Evolutionary conservation across 2,113 vertebrate genomes (phyloP).

Genomic region (Gorsachius goisagi): DNA sequence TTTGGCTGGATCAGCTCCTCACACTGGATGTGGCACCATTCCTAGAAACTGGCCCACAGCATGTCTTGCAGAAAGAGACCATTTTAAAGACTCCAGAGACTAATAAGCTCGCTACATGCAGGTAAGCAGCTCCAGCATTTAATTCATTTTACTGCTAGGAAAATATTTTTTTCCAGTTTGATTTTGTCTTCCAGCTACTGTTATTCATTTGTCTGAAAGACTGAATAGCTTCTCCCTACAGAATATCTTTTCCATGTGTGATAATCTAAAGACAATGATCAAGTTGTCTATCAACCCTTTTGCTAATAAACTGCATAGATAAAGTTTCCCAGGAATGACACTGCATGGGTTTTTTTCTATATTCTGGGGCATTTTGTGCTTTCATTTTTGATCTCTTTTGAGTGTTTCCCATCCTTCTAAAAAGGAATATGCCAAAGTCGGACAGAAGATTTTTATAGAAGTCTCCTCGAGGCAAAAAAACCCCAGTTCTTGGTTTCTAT

Average conservation of each 20-base stretch:
- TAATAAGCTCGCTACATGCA: neutral
- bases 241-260: neutral
- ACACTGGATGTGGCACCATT: neutral
- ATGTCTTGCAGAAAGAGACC: neutral
- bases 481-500: neutral
- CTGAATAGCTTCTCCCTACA: neutral
- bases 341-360: neutral
- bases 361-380: neutral
- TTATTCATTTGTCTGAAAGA: neutral
- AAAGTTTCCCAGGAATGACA: neutral
- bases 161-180: neutral
- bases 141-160: neutral
- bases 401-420: neutral
- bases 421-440: neutral
- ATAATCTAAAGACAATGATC: neutral
- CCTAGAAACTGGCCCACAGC: neutral
- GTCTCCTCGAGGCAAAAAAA: neutral
- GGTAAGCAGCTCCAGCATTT: neutral
- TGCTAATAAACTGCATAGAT: neutral
- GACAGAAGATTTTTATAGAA: neutral
- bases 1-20: neutral
- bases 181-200: neutral
- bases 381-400: neutral
- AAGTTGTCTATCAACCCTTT: neutral
- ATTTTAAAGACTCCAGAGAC: neutral